phyloP scores from a whole-genome alignment of 2,113 vertebrate genomes.

The Centropus unirufus region DNA sequence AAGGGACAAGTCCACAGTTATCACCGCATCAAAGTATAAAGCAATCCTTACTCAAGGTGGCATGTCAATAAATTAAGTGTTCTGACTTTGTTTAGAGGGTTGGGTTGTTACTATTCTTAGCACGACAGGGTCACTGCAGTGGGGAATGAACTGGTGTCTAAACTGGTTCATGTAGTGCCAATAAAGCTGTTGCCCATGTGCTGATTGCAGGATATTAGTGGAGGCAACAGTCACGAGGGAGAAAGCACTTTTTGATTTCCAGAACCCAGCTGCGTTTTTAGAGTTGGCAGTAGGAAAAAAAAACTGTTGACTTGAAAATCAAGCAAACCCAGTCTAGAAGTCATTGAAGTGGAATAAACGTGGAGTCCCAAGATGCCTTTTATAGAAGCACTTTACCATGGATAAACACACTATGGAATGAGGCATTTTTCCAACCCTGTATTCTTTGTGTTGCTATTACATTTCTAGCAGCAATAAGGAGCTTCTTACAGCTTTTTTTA shows the following conservation, averaged over 20 bases:
- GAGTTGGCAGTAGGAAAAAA: not conserved
- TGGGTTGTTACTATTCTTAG: not conserved
- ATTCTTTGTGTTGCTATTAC: not conserved
- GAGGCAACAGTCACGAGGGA: not conserved
- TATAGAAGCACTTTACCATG: slow-evolving; percentile 48
- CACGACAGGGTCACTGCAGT: fast-evolving
- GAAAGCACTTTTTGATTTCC: slow-evolving; percentile 23
- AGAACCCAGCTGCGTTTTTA: slow-evolving; percentile 12
- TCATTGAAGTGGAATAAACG: slow-evolving; percentile 33
- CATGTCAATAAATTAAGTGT: not conserved
- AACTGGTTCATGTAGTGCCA: not conserved
- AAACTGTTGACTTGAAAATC: slow-evolving; percentile 1
- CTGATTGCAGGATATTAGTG: slow-evolving; percentile 11
- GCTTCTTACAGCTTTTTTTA: not conserved
- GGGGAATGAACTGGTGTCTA: not conserved
- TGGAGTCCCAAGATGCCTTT: slow-evolving; percentile 41
- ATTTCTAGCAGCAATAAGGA: slow-evolving; percentile 25
- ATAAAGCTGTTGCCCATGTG: not conserved
- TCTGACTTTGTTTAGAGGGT: not conserved
- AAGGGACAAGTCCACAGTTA: not conserved
- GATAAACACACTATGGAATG: slow-evolving; percentile 37
- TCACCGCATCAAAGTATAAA: fast-evolving
- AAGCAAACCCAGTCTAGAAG: slow-evolving; percentile 12
- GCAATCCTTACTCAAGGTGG: not conserved
- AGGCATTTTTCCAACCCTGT: slow-evolving; percentile 13